phyloP scores from a whole-genome alignment of 2,113 vertebrate genomes.

The Nycticryphes semicollaris region DNA sequence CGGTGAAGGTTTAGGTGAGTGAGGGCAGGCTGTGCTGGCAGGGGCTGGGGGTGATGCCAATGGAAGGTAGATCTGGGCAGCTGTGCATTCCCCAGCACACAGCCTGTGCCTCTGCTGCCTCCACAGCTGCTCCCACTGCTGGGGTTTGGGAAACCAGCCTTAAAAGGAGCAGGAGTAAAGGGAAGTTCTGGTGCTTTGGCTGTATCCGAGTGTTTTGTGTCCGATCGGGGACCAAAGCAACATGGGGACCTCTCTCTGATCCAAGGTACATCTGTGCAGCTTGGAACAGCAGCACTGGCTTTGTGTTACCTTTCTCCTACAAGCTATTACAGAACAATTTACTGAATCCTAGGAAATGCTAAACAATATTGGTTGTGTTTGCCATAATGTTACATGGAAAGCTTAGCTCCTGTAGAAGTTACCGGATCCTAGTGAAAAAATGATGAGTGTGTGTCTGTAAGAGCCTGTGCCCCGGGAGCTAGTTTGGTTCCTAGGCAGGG shows the following conservation, averaged over 20 bases:
- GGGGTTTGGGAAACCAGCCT: not conserved
- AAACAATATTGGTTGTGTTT: not conserved
- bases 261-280: not conserved
- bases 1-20: not conserved
- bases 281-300: not conserved
- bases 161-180: not conserved
- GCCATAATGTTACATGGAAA: not conserved
- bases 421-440: not conserved
- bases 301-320: not conserved
- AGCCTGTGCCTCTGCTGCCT: not conserved
- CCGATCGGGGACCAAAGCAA: not conserved
- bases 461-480: not conserved
- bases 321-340: not conserved
- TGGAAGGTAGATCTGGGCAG: not conserved
- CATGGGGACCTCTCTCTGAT: not conserved
- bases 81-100: not conserved
- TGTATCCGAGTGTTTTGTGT: not conserved
- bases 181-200: not conserved
- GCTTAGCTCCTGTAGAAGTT: not conserved
- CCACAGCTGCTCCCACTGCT: accelerated
- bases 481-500: not conserved
- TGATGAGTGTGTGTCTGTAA: accelerated
- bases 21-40: not conserved
- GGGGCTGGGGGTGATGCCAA: not conserved
- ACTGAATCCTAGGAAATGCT: not conserved